phyloP scores from a whole-genome alignment of 1,140 invertebrate species.

The Asbolus verrucosus region DNA sequence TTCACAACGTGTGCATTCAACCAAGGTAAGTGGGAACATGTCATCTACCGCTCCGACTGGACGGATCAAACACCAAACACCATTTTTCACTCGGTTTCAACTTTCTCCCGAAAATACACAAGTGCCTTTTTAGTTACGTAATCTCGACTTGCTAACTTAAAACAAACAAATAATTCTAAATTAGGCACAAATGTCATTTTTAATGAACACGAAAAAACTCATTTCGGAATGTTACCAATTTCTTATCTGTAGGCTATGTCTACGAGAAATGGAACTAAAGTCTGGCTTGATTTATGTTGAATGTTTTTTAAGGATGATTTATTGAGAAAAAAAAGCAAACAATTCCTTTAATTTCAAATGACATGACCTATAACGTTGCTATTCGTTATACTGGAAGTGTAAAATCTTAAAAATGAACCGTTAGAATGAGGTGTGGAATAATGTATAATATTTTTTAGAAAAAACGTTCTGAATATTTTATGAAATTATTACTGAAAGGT shows the following conservation, averaged over 20 bases:
- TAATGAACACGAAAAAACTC: no score
- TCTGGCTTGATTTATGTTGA: neutral
- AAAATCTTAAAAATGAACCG: conserved; percentile 7
- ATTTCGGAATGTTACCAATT: neutral
- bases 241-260: conserved; percentile 1
- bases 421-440: conserved; percentile 30
- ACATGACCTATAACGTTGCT: conserved; percentile 25
- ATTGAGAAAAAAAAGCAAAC: conserved; percentile 19
- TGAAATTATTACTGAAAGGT: conserved; percentile 28
- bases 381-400: conserved; percentile 16
- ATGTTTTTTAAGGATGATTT: conserved; percentile 8
- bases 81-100: conserved; percentile 4
- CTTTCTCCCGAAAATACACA: neutral
- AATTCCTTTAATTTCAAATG: conserved; percentile 28
- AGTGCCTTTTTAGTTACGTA: neutral
- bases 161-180: conserved; percentile 22
- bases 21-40: neutral
- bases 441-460: conserved; percentile 7
- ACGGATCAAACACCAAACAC: neutral
- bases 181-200: neutral
- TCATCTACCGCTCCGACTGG: no score
- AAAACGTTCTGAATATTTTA: conserved; percentile 30
- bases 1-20: neutral
- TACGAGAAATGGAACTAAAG: neutral
- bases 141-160: neutral